Conservation (phyloP, 2,797 vertebrate species). For the Allochrocebus solatus region DNA sequence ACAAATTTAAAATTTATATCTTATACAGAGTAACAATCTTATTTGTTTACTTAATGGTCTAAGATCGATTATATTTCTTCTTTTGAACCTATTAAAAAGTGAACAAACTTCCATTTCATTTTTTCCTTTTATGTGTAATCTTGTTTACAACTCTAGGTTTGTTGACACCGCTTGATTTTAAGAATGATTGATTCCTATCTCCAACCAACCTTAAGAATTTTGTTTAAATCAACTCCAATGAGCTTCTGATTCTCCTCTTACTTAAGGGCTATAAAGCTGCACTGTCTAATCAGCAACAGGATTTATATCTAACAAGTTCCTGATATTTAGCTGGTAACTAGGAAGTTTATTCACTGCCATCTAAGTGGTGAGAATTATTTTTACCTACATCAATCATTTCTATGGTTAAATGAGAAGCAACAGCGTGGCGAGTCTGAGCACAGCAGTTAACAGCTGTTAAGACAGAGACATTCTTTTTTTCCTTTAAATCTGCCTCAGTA, state of each 20-base stretch:
- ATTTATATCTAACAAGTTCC: neutral
- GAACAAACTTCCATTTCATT: neutral
- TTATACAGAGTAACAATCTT: neutral
- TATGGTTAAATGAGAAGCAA: conserved; percentile 56
- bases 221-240: neutral
- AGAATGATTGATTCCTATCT: neutral
- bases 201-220: neutral
- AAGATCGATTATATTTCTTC: neutral
- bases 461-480: conserved; percentile 28
- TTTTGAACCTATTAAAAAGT: neutral
- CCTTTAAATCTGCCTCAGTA: conserved; percentile 42
- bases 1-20: neutral
- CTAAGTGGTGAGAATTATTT: conserved; percentile 46
- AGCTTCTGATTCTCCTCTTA: neutral
- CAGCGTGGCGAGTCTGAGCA: neutral
- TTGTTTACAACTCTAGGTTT: neutral
- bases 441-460: conserved; percentile 19
- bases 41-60: neutral
- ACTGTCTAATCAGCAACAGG: neutral
- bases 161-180: neutral
- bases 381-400: conserved; percentile 53
- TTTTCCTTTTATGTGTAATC: neutral
- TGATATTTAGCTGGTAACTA: conserved; percentile 27
- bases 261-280: neutral
- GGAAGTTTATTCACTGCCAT: conserved; percentile 37